A percentile compares a stretch with the other conserved stretches of the same genome.
phyloP scores from a whole-genome alignment of 2,113 vertebrate species.

The Brienomyrus brachyistius region DNA sequence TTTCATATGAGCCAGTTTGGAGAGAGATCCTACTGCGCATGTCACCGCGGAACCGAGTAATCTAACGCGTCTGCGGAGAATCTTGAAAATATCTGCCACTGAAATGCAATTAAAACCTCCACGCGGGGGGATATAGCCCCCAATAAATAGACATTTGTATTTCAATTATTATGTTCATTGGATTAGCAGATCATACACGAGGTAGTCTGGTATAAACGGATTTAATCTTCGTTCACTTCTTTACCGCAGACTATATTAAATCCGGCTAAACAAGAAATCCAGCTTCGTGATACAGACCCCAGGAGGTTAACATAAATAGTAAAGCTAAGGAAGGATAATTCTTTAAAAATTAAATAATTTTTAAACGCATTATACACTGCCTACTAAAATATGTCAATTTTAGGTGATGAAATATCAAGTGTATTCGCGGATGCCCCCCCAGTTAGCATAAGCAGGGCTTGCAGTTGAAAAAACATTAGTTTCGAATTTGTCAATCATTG shows the following conservation, averaged over 20 bases:
- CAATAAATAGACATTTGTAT: background rate
- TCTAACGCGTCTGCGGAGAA: background rate
- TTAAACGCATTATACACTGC: background rate
- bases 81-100: background rate
- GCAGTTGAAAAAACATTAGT: background rate
- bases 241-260: no score
- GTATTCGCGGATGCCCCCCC: background rate
- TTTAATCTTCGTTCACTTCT: background rate
- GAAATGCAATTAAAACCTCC: background rate
- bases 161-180: background rate
- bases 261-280: background rate
- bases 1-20: background rate
- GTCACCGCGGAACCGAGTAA: background rate
- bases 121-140: background rate
- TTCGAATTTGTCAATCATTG: background rate
- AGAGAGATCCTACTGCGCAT: background rate
- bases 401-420: background rate
- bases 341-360: background rate
- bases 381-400: background rate
- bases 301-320: background rate
- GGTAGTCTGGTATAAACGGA: background rate
- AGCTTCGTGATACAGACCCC: background rate
- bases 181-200: background rate
- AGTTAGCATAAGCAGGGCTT: background rate
- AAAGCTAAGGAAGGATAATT: background rate